A percentile compares a stretch with the other conserved stretches of the same genome.
Evolutionary conservation across 2,888 invertebrate genomes (phyloP).

Genomic region (Erebia palarica): DNA sequence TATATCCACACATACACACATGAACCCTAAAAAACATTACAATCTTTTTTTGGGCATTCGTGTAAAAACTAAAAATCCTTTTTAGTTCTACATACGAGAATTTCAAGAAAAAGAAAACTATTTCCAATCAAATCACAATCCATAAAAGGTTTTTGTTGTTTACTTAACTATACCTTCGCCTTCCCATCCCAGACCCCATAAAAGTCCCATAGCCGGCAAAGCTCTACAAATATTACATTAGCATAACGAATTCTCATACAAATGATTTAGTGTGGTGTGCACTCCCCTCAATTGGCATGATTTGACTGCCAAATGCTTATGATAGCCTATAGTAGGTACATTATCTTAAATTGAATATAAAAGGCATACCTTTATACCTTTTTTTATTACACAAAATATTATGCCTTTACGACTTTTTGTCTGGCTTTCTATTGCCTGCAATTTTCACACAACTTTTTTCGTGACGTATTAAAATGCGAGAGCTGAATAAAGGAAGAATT

Average conservation of each 20-base stretch:
- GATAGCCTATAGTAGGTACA: conserved; percentile 31
- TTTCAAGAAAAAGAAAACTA: conserved; percentile 14
- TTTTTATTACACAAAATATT: conserved; percentile 5
- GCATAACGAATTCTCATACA: conserved; percentile 46
- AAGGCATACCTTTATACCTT: not conserved
- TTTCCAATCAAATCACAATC: conserved; percentile 17
- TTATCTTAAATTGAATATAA: conserved; percentile 37
- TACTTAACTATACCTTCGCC: conserved; percentile 30
- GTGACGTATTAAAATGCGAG: not conserved
- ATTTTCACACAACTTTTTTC: not conserved
- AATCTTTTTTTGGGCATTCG: not conserved
- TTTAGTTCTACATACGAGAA: not conserved
- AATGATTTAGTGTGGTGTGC: conserved; percentile 46
- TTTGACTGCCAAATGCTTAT: conserved; percentile 49
- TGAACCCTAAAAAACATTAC: too few species aligned
- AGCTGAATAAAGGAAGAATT: too few species aligned
- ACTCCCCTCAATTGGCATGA: conserved; percentile 48
- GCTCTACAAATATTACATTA: conserved; percentile 51
- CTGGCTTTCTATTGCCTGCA: not conserved
- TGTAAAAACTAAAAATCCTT: not conserved
- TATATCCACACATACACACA: too few species aligned
- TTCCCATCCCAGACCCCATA: conserved; percentile 39
- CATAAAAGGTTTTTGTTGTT: conserved; percentile 33
- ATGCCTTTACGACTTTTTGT: conserved; percentile 1
- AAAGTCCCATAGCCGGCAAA: conserved; percentile 44